phyloP scores from a whole-genome alignment of 2,888 invertebrate genomes.

The Morpho deidamia region DNA sequence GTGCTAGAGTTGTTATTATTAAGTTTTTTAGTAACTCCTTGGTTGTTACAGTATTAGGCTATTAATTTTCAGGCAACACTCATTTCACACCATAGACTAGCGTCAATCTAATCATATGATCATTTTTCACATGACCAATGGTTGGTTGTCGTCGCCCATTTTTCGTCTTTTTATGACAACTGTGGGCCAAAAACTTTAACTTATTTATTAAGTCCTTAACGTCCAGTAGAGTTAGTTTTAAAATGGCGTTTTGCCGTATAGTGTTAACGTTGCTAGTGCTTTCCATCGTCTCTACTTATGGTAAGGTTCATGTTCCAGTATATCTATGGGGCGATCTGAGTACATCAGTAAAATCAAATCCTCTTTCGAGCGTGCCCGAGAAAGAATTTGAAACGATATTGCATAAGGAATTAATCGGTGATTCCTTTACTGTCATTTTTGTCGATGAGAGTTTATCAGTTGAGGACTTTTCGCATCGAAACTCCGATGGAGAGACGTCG shows the following conservation, averaged over 20 bases:
- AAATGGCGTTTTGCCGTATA: conserved; percentile 69
- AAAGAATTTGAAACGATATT: conserved; percentile 54
- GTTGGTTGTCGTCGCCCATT: conserved; percentile 57
- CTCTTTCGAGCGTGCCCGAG: conserved; percentile 44
- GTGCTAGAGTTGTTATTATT: too few species aligned
- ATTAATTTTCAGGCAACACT: conserved; percentile 16
- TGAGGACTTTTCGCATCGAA: conserved; percentile 78
- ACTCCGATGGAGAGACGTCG: conserved; percentile 49
- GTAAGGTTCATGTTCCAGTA: conserved; percentile 74
- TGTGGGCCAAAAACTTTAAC: conserved; percentile 45
- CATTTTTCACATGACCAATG: conserved; percentile 71
- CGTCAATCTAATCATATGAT: conserved; percentile 34
- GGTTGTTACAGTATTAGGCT: too few species aligned
- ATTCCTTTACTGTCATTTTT: conserved; percentile 69
- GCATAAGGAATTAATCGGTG: conserved; percentile 47
- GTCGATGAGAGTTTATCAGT: conserved; percentile 74
- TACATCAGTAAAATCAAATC: conserved; percentile 41
- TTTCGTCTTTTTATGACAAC: conserved; percentile 55
- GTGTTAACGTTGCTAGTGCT: conserved; percentile 60
- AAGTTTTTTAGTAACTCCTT: too few species aligned
- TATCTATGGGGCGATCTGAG: conserved; percentile 76
- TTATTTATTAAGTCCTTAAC: conserved; percentile 46
- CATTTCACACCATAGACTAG: conserved; percentile 43
- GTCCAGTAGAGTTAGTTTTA: conserved; percentile 50
- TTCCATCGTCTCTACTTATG: conserved; percentile 51